Base-by-base conservation (phyloP, 2,797 vertebrate species). In the Dendrocincla tyrannina region DNA sequence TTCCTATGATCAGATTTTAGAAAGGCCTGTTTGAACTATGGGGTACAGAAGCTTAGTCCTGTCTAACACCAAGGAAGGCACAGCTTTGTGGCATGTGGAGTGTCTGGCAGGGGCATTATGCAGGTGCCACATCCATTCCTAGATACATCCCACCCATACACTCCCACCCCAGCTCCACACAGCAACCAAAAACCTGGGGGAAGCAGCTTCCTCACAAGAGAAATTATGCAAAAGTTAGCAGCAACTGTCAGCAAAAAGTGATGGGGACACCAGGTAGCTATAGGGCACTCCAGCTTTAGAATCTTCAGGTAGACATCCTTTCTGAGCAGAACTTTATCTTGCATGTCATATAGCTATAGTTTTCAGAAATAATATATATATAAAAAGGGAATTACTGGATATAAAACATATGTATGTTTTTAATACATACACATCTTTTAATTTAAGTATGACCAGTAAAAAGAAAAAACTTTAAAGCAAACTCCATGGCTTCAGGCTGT, bases 101-200 rank as follows among this genome's bases (percentile, higher is more conserved):
- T 25, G 68, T 33, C 37, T 72, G 81, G 69, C 23, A 70, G 52
- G 69, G 68, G 13, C 68, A 76, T 0, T 7, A 56, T 1, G 4
- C 0, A 2, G 60, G n/a, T 46, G 25, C 23, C 67, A 60, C 2
- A 3, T 0, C 1, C 59, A 42, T 27, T 78, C 58, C 53, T 77
- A 85, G 58, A 77, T 2, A 0, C 30, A 47, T n/a, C 16, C 50
- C n/a, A 49, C 25, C 10, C 8, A 0, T 11, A 50, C 64, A 46
- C 37, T 75, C 59, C 60, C 44, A 53, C 7, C 24, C 12, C 2
- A 2, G n/a, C 28, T 19, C 72, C 3, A 2, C 14, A 41, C 16
- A 69, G 79, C 35, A 62, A 11, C 28, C 25, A 13, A 53, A 49
- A 77, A 77, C 9, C 5, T 30, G 10, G 3, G 24, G 33, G 33